These are phyloP conservation scores for human DNA, from an alignment of 2,113 vertebrate genomes.

Conservation along the genomic window GRCh38 chr18:52631001-52631500, in stretches of 20 bases:
- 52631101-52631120: not conserved
- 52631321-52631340: not conserved
- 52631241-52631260: not conserved
- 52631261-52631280: not conserved
- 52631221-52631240: slow-evolving; percentile 58
- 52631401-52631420: not conserved
- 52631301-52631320: not conserved
- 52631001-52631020: not conserved
- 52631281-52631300: not conserved
- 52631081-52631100: not conserved
- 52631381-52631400: not conserved
- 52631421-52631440: not conserved
- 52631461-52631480: not conserved
- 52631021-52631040: not conserved
- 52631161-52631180: not conserved
- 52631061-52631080: not conserved
- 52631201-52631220: slow-evolving; percentile 2
- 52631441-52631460: not conserved
- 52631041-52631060: not conserved
- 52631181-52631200: slow-evolving; percentile 11
- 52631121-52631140: not conserved
- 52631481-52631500: not conserved
- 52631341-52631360: not conserved
- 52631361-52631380: slow-evolving; percentile 27
- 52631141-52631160: slow-evolving; percentile 49